Conservation (phyloP, 2,113 vertebrate species). For the Fregata magnificens region DNA sequence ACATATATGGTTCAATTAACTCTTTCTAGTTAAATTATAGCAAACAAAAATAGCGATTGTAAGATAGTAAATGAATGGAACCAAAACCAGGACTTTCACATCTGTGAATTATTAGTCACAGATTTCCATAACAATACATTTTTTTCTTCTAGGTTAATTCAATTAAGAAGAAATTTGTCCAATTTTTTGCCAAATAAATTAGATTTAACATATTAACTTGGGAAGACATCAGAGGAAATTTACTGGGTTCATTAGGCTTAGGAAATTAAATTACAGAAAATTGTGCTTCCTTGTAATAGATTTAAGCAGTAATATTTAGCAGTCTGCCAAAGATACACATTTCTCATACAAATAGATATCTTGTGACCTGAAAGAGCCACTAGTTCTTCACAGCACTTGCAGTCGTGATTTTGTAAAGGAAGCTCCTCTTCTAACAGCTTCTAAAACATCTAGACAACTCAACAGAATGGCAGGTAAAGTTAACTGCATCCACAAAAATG, state of each 20-base stretch:
- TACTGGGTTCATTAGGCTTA: constrained; percentile 82
- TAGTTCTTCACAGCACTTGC: background rate
- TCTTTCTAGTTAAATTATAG: constrained; percentile 5
- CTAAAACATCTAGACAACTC: background rate
- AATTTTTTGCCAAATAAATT: constrained; percentile 75
- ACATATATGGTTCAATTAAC: background rate
- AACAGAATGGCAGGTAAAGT: background rate
- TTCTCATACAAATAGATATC: constrained; percentile 66
- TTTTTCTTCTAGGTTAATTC: constrained; percentile 73
- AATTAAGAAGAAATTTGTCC: constrained; percentile 72
- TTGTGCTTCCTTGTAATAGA: constrained; percentile 76
- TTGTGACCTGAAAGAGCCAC: constrained; percentile 23
- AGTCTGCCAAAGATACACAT: constrained; percentile 69
- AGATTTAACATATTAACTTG: constrained; percentile 79
- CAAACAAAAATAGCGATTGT: background rate
- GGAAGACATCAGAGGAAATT: constrained; percentile 79
- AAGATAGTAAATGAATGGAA: constrained; percentile 34
- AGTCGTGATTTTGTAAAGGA: background rate
- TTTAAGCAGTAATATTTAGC: constrained; percentile 73
- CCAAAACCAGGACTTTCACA: constrained; percentile 9
- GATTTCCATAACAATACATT: constrained; percentile 65
- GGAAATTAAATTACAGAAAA: constrained; percentile 81
- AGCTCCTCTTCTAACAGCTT: background rate
- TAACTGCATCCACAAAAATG: background rate
- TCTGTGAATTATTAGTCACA: constrained; percentile 66